phyloP scores from a whole-genome alignment of 2,113 vertebrate genomes.

The Prunella fulvescens region DNA sequence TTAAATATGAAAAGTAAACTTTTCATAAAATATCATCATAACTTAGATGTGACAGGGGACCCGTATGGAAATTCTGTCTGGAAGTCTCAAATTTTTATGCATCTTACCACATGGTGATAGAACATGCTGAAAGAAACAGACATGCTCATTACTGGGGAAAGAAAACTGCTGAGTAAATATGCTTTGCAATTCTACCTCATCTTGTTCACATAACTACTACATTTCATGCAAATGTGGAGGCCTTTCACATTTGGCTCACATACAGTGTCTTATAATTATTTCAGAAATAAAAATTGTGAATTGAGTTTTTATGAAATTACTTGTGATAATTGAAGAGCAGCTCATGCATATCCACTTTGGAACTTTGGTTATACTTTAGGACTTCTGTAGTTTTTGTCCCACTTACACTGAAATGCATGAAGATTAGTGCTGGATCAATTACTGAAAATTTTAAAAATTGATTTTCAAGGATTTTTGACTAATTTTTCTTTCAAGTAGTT shows the following conservation, averaged over 20 bases:
- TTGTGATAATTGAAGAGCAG: neutral
- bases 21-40: neutral
- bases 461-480: neutral
- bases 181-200: neutral
- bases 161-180: neutral
- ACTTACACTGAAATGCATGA: neutral
- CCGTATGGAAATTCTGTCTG: neutral
- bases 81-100: neutral
- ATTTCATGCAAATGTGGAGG: neutral
- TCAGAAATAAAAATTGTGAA: neutral
- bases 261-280: neutral
- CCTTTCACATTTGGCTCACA: neutral
- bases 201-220: neutral
- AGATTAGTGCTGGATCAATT: neutral
- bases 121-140: neutral
- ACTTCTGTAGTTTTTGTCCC: neutral
- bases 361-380: neutral
- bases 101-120: neutral
- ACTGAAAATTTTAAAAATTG: neutral
- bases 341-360: neutral
- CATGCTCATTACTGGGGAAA: neutral
- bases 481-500: neutral
- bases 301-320: neutral
- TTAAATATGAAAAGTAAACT: neutral
- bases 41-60: neutral